Evolutionary conservation across 1,140 invertebrate genomes (phyloP).

Genomic region (Ditylenchus dipsaci): DNA sequence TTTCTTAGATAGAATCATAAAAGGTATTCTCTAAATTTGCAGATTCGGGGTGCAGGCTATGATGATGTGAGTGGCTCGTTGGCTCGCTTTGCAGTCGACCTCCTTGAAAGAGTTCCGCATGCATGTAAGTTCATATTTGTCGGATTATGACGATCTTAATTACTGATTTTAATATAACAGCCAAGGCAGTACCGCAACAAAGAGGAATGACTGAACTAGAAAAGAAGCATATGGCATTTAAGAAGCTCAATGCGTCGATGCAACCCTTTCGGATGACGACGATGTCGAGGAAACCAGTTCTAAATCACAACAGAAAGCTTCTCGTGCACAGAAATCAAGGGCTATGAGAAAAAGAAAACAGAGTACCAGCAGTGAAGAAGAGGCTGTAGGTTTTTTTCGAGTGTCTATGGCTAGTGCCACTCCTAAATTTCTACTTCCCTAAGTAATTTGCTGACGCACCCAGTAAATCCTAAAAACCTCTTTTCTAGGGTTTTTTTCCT

Average conservation of each 20-base stretch:
- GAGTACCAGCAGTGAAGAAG: constrained; percentile 27
- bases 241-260: not conserved
- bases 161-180: not conserved
- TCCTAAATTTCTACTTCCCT: no score
- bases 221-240: not conserved
- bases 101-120: constrained; percentile 24
- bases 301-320: not conserved
- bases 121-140: constrained; percentile 7
- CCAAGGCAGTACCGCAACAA: not conserved
- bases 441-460: no score
- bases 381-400: no score
- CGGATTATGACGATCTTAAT: not conserved
- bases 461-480: no score
- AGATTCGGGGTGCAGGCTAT: constrained; percentile 3
- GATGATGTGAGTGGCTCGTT: constrained; percentile 35
- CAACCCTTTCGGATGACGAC: not conserved
- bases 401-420: no score
- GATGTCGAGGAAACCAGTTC: not conserved
- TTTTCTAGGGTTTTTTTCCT: no score
- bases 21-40: not conserved
- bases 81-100: constrained; percentile 23
- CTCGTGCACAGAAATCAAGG: not conserved
- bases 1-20: not conserved
- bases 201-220: not conserved
- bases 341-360: constrained; percentile 12